These are phyloP conservation scores for Calonectris borealis DNA, from an alignment of 2,113 vertebrate genomes.

Conservation along the genomic window DNA sequence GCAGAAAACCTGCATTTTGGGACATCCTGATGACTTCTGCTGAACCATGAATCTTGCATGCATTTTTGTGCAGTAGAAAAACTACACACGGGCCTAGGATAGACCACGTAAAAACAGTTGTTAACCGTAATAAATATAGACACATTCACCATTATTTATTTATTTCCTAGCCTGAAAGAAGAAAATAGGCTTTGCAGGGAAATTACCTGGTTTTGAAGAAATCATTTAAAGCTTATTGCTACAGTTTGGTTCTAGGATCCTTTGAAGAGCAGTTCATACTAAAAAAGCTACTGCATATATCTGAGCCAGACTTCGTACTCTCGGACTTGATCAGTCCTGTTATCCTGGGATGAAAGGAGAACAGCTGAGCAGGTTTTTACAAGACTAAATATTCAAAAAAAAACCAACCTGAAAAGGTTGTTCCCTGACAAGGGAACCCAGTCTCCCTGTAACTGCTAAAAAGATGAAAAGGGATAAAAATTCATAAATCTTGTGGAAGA, in stretches of 20 bases:
- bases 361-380: neutral
- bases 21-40: neutral
- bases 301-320: neutral
- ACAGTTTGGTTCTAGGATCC: neutral
- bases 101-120: neutral
- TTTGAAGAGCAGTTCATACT: neutral
- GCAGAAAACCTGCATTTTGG: neutral
- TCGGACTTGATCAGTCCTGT: neutral
- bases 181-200: neutral
- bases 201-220: constrained; percentile 9
- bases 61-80: neutral
- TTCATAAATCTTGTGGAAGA: neutral
- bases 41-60: neutral
- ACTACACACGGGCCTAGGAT: neutral
- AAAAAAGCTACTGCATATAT: neutral
- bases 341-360: neutral
- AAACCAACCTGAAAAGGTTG: neutral
- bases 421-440: neutral
- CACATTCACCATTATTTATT: neutral
- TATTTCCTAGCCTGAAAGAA: constrained; percentile 16
- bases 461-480: neutral
- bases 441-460: neutral
- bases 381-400: neutral
- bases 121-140: neutral
- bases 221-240: constrained; percentile 15